These are phyloP conservation scores for Diorhabda carinulata DNA, from an alignment of 1,140 invertebrate species.

Conservation along the genomic window DNA sequence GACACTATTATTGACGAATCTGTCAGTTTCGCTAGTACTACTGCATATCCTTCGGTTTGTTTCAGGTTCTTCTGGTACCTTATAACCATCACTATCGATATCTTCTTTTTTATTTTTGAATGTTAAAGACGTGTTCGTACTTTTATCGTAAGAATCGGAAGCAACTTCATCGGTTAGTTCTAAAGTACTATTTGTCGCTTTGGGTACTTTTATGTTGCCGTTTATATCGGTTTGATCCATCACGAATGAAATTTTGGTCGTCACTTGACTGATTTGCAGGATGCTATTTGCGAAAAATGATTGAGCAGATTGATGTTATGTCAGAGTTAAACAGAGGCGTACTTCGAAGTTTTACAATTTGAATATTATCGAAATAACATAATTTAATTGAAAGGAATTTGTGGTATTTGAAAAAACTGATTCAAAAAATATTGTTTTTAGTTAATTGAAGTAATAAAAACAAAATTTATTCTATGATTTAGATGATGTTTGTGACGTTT, in stretches of 20 bases:
- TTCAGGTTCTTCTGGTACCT: too few relatives aligned
- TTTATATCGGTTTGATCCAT: too few relatives aligned
- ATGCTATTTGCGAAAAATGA: neutral
- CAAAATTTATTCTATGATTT: too few relatives aligned
- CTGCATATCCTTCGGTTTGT: too few relatives aligned
- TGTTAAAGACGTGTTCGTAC: neutral
- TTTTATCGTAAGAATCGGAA: neutral
- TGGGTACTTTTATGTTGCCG: neutral
- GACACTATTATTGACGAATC: neutral
- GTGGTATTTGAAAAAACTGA: too few relatives aligned
- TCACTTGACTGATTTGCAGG: neutral
- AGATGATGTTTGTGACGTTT: too few relatives aligned
- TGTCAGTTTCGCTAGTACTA: too few relatives aligned
- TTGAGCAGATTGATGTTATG: conserved; percentile 1
- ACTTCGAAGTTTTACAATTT: neutral
- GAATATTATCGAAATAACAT: too few relatives aligned
- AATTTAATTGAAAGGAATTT: too few relatives aligned
- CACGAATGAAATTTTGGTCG: neutral
- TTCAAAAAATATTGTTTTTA: too few relatives aligned
- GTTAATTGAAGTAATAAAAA: too few relatives aligned
- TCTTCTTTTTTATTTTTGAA: neutral
- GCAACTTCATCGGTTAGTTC: neutral
- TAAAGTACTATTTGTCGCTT: neutral
- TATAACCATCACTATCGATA: neutral
- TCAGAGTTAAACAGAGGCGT: neutral